Conservation (phyloP, 2,888 invertebrate species). For the Phorcus lineatus region DNA sequence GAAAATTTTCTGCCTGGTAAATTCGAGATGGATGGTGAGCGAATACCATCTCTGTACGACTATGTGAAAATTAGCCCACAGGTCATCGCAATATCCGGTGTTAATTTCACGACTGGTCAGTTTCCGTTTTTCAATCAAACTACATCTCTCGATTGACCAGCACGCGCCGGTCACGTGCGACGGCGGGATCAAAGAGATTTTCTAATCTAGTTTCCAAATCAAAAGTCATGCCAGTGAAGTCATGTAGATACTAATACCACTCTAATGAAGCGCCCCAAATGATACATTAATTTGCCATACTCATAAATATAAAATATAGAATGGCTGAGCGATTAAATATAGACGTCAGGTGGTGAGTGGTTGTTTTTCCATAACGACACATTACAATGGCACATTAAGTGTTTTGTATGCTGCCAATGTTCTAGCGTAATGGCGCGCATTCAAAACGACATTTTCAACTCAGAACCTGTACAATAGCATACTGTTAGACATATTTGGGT, state of each 20-base stretch:
- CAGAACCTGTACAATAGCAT: too few relatives aligned
- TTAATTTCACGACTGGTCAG: conserved; percentile 27
- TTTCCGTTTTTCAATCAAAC: conserved; percentile 19
- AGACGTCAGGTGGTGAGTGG: background rate
- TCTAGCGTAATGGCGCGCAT: too few relatives aligned
- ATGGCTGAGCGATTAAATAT: background rate
- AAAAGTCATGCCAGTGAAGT: conserved; percentile 10
- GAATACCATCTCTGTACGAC: background rate
- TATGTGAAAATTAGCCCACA: conserved; percentile 6
- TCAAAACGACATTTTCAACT: too few relatives aligned
- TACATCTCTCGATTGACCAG: conserved; percentile 24
- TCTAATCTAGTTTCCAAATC: conserved; percentile 12
- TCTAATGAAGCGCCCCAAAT: conserved; percentile 10
- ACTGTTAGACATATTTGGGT: too few relatives aligned
- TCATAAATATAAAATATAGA: conserved; percentile 11
- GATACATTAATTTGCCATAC: conserved; percentile 19
- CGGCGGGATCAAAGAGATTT: conserved; percentile 19
- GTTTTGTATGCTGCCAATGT: too few relatives aligned
- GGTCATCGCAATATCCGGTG: conserved; percentile 24
- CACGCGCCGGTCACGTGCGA: conserved; percentile 19
- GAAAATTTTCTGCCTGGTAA: conserved; percentile 20
- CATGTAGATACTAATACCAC: background rate
- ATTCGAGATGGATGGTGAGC: background rate
- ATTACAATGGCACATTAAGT: too few relatives aligned
- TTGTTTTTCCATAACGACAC: background rate